These are phyloP conservation scores for Frieseomelitta varia DNA, from an alignment of 1,140 invertebrate genomes.

Conservation along the genomic window DNA sequence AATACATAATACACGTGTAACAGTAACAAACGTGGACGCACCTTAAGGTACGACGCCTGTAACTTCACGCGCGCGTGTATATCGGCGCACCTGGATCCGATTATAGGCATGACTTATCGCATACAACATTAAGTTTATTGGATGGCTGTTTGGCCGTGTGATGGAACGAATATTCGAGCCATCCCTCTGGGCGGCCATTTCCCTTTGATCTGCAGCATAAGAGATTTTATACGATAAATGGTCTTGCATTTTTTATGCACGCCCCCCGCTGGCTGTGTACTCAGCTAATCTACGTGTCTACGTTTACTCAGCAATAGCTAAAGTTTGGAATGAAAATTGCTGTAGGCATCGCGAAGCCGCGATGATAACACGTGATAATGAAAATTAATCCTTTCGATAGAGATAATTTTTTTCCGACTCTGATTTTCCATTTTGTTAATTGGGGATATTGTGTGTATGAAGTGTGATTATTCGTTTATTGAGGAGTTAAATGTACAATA, in stretches of 20 bases:
- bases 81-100: conserved; percentile 33
- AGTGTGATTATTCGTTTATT: too few relatives aligned
- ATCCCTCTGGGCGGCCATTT: not conserved
- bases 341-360: not conserved
- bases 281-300: not conserved
- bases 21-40: too few relatives aligned
- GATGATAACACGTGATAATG: not conserved
- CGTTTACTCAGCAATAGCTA: conserved; percentile 19
- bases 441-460: too few relatives aligned
- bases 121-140: conserved; percentile 15
- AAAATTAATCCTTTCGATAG: not conserved
- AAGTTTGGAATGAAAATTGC: conserved; percentile 23
- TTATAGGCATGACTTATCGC: conserved; percentile 38
- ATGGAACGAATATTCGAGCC: not conserved
- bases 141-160: not conserved
- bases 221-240: conserved; percentile 26
- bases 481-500: too few relatives aligned
- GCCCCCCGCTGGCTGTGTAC: not conserved
- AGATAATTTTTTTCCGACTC: too few relatives aligned
- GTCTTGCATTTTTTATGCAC: conserved; percentile 42
- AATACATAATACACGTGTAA: too few relatives aligned
- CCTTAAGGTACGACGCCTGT: not conserved
- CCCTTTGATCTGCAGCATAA: not conserved
- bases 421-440: too few relatives aligned
- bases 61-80: not conserved